Evolutionary conservation across 2,797 vertebrate species (phyloP).

Genomic region (Glyptemys insculpta): DNA sequence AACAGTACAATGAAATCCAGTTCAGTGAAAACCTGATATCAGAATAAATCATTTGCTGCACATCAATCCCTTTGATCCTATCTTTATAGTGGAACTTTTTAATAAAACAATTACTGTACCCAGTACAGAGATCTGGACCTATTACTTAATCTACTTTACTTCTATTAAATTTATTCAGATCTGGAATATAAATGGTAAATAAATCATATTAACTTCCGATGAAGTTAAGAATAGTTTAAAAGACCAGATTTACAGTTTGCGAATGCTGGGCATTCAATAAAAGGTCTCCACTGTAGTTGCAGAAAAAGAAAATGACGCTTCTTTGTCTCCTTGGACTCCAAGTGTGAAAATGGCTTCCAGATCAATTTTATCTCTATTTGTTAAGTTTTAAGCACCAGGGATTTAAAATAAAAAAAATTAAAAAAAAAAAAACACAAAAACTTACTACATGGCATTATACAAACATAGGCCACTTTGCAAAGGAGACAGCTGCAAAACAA

Average conservation of each 20-base stretch:
- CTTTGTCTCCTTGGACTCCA: conserved; percentile 76
- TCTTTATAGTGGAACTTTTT: conserved; percentile 73
- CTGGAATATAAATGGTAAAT: conserved; percentile 73
- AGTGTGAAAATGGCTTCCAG: conserved; percentile 82
- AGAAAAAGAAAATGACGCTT: conserved; percentile 69
- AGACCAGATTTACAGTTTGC: conserved; percentile 74
- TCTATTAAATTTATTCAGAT: conserved; percentile 66
- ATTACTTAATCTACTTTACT: conserved; percentile 71
- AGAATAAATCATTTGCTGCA: conserved; percentile 71
- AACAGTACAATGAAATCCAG: conserved; percentile 77
- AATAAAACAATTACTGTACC: conserved; percentile 69
- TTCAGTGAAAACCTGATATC: conserved; percentile 72
- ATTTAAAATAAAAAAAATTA: conserved; percentile 50
- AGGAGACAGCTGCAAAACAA: conserved; percentile 80
- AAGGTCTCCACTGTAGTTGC: conserved; percentile 66
- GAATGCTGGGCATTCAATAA: conserved; percentile 75
- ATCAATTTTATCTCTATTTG: conserved; percentile 53
- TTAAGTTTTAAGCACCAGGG: conserved; percentile 78
- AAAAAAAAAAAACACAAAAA: neutral
- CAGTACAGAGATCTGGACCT: conserved; percentile 71
- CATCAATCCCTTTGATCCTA: conserved; percentile 74
- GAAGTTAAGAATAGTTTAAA: conserved; percentile 71
- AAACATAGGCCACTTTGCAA: conserved; percentile 83
- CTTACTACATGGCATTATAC: conserved; percentile 70
- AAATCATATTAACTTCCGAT: conserved; percentile 74